phyloP scores from a whole-genome alignment of 2,113 vertebrate genomes.

The Equus quagga region DNA sequence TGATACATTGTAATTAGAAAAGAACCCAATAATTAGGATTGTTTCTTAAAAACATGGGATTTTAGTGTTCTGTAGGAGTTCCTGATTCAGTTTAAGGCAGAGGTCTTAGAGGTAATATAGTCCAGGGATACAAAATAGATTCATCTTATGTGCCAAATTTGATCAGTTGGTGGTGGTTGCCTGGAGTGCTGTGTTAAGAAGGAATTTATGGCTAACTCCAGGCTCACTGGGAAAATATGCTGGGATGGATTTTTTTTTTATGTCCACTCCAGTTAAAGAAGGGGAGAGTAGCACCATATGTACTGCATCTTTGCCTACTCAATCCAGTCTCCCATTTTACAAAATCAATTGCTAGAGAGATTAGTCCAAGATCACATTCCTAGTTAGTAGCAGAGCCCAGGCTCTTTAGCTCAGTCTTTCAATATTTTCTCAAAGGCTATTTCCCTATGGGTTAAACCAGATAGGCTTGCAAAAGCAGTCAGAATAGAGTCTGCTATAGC shows the following conservation, averaged over 20 bases:
- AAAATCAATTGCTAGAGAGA: constrained; percentile 64
- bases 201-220: constrained; percentile 76
- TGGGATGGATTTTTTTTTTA: background rate
- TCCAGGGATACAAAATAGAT: constrained; percentile 75
- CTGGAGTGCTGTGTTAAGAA: constrained; percentile 68
- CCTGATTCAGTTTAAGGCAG: constrained; percentile 64
- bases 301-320: constrained; percentile 30
- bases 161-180: constrained; percentile 74
- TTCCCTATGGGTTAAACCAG: constrained; percentile 48
- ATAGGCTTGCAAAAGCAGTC: background rate
- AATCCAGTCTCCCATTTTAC: constrained; percentile 32
- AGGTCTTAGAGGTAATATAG: constrained; percentile 63
- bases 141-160: constrained; percentile 73
- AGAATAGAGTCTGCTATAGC: background rate
- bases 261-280: constrained; percentile 55
- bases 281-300: constrained; percentile 47
- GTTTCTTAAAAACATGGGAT: constrained; percentile 23
- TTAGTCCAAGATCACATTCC: constrained; percentile 53
- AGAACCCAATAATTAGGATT: constrained; percentile 34
- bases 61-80: constrained; percentile 57
- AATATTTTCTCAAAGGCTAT: constrained; percentile 52
- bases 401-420: constrained; percentile 24
- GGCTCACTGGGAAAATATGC: constrained; percentile 58
- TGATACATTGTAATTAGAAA: constrained; percentile 50
- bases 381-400: background rate